Base-by-base conservation (phyloP, 2,113 vertebrate species). In the Psittacula cyanocephala region DNA sequence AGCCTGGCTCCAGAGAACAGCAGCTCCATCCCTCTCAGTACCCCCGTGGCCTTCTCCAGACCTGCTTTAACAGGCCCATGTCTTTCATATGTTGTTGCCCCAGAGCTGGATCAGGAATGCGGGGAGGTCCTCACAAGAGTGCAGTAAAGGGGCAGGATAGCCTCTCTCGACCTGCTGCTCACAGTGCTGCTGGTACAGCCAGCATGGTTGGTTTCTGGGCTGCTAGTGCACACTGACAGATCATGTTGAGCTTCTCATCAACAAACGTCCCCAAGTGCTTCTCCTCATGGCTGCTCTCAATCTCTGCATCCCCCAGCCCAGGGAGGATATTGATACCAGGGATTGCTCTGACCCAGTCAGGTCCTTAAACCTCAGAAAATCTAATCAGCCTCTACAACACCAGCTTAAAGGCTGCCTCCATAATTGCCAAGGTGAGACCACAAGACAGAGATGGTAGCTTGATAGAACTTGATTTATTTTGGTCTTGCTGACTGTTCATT, bases 41-140 rank as follows among this genome's bases (percentile, higher is more conserved):
- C 8, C 35, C 28, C 27, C 13, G 28, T 49, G 60, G 41, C 13
- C 22, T 67, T 13, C 46, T 79, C 27, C 67, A n/a, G 52, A 33
- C 13, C 13, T 0, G 0, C 16, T 74, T 11, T 12, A 33, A 43
- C 59, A 60, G 12, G 15, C 28, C 39, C 13, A 12, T 29, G 29
- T 43, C 22, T 13, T 37, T 53, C 46, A 28, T 43, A 27, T 71
- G 24, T 37, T 77, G 64, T 8, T 17, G 29, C 6, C 7, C 8
- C 57, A 39, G 20, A 17, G 24, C 22, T 92, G 33, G 31, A n/a
- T n/a, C 19, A n/a, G 55, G 12, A n/a, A 31, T 22, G 55, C 37
- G 37, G 37, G 37, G 37, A 37, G 37, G 37, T 37, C 81, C 15
- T 68, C 12, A 62, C 5, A 18, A 75, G 17, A 81, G 46, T 5